Percentiles rank a stretch among this genome's conserved stretches.
These are phyloP conservation scores for Megalopta genalis DNA, from an alignment of 1,140 invertebrate species.

Conservation along the genomic window DNA sequence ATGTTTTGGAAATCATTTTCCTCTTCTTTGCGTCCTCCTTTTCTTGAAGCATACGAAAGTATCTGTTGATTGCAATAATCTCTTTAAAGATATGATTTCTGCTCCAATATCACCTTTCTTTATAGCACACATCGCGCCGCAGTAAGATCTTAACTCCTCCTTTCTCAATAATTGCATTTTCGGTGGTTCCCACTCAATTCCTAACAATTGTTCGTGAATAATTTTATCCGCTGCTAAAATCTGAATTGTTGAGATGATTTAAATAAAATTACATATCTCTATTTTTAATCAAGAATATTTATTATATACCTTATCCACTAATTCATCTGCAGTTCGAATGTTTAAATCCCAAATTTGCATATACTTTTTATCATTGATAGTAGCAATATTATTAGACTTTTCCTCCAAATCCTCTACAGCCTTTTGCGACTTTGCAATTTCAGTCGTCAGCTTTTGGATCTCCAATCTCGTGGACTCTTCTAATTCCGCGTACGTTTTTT, in stretches of 20 bases:
- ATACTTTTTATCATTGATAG: slow-evolving; percentile 82
- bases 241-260: slow-evolving; percentile 47
- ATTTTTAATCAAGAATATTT: too few species aligned
- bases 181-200: slow-evolving; percentile 82
- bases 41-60: slow-evolving; percentile 49
- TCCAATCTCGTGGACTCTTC: slow-evolving; percentile 81
- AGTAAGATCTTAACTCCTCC: slow-evolving; percentile 72
- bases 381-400: slow-evolving; percentile 85
- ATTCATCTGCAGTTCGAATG: slow-evolving; percentile 81
- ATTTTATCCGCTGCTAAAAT: slow-evolving; percentile 84
- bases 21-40: slow-evolving; percentile 66
- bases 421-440: slow-evolving; percentile 84
- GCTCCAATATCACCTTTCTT: slow-evolving; percentile 60
- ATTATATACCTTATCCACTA: slow-evolving; percentile 79
- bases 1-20: slow-evolving; percentile 53
- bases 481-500: slow-evolving; percentile 83
- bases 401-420: slow-evolving; percentile 84
- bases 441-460: slow-evolving; percentile 81
- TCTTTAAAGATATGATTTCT: too few species aligned
- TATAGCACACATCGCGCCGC: slow-evolving; percentile 61
- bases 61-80: not conserved
- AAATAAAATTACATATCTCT: too few species aligned
- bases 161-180: slow-evolving; percentile 69
- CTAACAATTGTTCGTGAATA: slow-evolving; percentile 86
- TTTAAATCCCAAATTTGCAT: slow-evolving; percentile 86